Percentiles rank a stretch among this genome's conserved stretches.
phyloP scores from a whole-genome alignment of 2,888 invertebrate species.

The Resseliella maxima region DNA sequence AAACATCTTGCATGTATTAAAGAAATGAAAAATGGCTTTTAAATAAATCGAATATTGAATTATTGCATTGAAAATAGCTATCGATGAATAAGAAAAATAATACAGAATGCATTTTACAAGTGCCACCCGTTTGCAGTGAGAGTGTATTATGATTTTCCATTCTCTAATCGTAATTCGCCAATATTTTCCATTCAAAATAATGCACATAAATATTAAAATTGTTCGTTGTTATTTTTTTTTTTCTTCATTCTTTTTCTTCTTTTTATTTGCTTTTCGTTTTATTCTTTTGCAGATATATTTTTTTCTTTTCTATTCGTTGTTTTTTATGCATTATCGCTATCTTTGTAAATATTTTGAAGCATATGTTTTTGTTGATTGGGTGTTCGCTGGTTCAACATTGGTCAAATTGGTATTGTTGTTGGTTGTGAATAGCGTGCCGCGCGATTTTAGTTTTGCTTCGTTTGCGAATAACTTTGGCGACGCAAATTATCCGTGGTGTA shows the following conservation, averaged over 20 bases:
- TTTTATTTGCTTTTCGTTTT: too few species aligned
- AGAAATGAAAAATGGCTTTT: too few species aligned
- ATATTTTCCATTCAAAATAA: background rate
- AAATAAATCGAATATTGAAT: background rate
- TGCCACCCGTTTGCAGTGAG: too few species aligned
- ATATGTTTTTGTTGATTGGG: background rate
- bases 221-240: too few species aligned
- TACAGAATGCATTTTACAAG: too few species aligned
- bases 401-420: background rate
- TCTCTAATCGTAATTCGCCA: background rate
- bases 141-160: too few species aligned
- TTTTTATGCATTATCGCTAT: too few species aligned
- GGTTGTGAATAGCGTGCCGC: background rate
- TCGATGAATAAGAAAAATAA: too few species aligned
- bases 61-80: background rate
- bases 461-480: constrained; percentile 17
- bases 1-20: too few species aligned
- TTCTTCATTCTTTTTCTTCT: too few species aligned
- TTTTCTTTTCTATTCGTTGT: too few species aligned
- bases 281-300: too few species aligned
- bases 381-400: background rate
- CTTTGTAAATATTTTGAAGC: background rate
- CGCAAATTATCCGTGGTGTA: constrained; percentile 17
- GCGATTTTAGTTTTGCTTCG: background rate
- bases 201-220: background rate